Conservation (phyloP, 1,140 invertebrate species). For the Anastrepha obliqua region DNA sequence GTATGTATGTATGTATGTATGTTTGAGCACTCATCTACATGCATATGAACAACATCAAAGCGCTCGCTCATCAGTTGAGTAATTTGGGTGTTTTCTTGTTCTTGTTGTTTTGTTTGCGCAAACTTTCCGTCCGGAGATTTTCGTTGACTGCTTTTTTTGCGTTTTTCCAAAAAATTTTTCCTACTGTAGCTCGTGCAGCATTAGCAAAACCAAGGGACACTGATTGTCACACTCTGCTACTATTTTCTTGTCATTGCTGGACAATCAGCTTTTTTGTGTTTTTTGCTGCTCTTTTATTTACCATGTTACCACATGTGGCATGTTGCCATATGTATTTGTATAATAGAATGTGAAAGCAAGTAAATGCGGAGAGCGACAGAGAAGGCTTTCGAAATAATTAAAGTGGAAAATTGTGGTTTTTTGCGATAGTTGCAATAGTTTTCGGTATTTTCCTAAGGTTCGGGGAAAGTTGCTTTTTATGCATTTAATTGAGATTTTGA, state of each 20-base stretch:
- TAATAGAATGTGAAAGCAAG: background rate
- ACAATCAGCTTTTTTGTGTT: conserved; percentile 13
- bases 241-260: background rate
- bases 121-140: too few relatives aligned
- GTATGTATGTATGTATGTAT: background rate
- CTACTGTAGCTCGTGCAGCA: too few relatives aligned
- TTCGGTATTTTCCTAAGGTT: too few relatives aligned
- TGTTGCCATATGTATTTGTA: background rate
- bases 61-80: conserved; percentile 23
- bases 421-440: too few relatives aligned
- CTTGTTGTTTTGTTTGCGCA: background rate
- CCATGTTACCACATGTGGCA: conserved; percentile 36
- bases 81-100: conserved; percentile 9
- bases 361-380: too few relatives aligned
- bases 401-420: too few relatives aligned
- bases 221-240: background rate
- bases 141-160: background rate
- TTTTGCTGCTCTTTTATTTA: background rate
- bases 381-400: too few relatives aligned
- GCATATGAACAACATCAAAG: conserved; percentile 20
- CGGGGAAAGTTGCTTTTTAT: too few relatives aligned
- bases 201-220: background rate
- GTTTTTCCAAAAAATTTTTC: background rate
- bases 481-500: too few relatives aligned
- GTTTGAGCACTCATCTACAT: too few relatives aligned